Evolutionary conservation across 2,888 invertebrate genomes (phyloP).

Genomic region (Apamea sordens): DNA sequence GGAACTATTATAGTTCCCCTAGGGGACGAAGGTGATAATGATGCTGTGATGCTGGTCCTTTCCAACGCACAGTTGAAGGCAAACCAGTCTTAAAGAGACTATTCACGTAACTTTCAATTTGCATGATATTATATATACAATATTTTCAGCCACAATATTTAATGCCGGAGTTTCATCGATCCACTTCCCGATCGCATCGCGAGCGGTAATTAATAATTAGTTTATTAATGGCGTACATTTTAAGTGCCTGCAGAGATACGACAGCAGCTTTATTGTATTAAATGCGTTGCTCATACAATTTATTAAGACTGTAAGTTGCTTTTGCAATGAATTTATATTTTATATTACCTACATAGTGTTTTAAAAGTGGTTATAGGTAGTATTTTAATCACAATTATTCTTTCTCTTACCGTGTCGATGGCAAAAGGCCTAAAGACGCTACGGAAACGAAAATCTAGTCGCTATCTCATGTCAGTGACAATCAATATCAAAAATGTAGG

Average conservation of each 20-base stretch:
- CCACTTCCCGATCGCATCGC: background rate
- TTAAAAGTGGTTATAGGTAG: too few relatives aligned
- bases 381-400: too few relatives aligned
- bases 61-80: background rate
- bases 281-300: constrained; percentile 32
- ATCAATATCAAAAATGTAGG: too few relatives aligned
- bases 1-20: background rate
- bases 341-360: too few relatives aligned
- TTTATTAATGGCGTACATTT: background rate
- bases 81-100: background rate
- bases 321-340: too few relatives aligned
- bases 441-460: too few relatives aligned
- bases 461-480: too few relatives aligned
- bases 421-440: too few relatives aligned
- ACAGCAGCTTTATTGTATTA: background rate
- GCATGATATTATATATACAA: background rate
- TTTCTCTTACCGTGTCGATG: too few relatives aligned
- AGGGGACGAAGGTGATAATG: background rate
- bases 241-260: constrained; percentile 29
- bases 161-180: background rate
- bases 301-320: background rate
- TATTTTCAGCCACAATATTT: background rate
- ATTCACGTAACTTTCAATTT: background rate
- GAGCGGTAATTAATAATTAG: constrained; percentile 20
- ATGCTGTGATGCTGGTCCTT: background rate